phyloP scores from a whole-genome alignment of 1,140 invertebrate genomes.

The Brachionus sp. region DNA sequence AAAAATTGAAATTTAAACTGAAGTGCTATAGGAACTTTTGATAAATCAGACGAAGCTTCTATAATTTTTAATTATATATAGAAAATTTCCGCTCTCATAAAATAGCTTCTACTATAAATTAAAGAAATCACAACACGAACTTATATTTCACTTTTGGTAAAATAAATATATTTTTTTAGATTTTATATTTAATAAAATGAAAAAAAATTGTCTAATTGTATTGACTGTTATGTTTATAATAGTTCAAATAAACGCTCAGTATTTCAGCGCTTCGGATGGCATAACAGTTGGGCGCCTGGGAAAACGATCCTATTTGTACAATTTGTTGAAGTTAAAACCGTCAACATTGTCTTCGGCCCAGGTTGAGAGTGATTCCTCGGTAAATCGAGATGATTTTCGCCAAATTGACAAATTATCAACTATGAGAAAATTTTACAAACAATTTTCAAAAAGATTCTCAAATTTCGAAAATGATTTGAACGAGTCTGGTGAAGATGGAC shows the following conservation, averaged over 20 bases:
- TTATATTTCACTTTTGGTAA: not conserved
- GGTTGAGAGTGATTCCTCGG: not conserved
- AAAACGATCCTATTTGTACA: conserved; percentile 30
- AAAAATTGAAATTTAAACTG: not conserved
- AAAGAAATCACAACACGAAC: not conserved
- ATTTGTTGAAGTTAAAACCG: conserved; percentile 1
- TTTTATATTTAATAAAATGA: conserved; percentile 9
- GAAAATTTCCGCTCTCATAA: not conserved
- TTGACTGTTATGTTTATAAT: not conserved
- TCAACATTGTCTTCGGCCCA: not conserved
- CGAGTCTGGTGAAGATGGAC: not conserved
- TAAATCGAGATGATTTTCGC: conserved; percentile 8
- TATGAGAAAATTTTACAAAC: conserved; percentile 6
- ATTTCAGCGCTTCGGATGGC: conserved; percentile 39
- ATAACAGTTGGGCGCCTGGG: conserved; percentile 27
- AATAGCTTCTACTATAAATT: not conserved
- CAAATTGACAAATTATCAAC: not conserved
- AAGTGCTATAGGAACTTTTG: not conserved
- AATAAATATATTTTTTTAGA: not conserved
- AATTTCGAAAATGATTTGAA: not conserved
- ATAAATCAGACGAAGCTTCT: not conserved
- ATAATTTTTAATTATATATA: not conserved
- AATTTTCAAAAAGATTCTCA: not conserved
- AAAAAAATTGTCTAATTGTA: not conserved
- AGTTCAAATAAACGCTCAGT: conserved; percentile 11